A percentile compares a stretch with the other conserved stretches of the same genome.
Conservation (phyloP, 2,888 invertebrate species). For the Drosophila multiciliata region DNA sequence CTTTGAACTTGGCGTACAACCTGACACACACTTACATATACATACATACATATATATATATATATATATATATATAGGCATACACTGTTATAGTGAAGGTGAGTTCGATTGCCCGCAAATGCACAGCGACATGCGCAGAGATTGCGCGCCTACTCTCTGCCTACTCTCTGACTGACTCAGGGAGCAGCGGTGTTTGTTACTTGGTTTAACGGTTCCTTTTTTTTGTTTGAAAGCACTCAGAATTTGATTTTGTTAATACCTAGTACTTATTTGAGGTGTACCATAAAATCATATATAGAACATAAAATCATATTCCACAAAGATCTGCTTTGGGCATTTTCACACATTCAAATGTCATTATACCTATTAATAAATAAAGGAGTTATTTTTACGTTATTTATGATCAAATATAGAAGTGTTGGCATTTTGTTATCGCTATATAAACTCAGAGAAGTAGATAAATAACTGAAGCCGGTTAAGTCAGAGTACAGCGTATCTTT, state of each 20-base stretch:
- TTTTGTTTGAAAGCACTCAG: background rate
- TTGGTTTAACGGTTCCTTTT: conserved; percentile 8
- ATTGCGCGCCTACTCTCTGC: conserved; percentile 28
- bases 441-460: background rate
- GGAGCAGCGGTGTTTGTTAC: conserved; percentile 9
- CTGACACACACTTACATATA: conserved; percentile 6
- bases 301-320: background rate
- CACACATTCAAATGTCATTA: background rate
- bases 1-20: conserved; percentile 69
- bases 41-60: background rate
- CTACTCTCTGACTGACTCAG: conserved; percentile 14
- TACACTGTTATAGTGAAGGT: conserved; percentile 51
- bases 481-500: background rate
- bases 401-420: background rate
- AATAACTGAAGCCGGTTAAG: background rate
- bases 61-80: background rate
- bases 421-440: background rate
- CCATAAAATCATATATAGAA: background rate
- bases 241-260: conserved; percentile 15
- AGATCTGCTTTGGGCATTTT: background rate
- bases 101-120: conserved; percentile 68
- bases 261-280: background rate
- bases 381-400: background rate
- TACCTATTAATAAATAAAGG: background rate
- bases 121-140: conserved; percentile 69